phyloP scores from a whole-genome alignment of 2,888 invertebrate species.

The Tinea pellionella region DNA sequence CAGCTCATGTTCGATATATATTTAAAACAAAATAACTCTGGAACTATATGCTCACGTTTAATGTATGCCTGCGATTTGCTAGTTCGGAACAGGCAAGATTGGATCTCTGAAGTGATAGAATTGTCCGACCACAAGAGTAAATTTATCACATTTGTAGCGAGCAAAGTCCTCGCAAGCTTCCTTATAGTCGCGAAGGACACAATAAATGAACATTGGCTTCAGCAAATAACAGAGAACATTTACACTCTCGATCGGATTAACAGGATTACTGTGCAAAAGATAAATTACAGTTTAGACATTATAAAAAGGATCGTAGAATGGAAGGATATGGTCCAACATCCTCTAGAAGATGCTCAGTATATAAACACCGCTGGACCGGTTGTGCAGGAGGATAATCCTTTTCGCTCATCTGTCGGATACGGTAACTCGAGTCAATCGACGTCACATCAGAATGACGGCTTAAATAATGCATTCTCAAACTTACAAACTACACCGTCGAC shows the following conservation, averaged over 20 bases:
- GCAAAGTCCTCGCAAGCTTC: constrained; percentile 84
- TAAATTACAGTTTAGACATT: constrained; percentile 86
- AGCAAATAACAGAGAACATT: constrained; percentile 79
- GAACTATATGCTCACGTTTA: constrained; percentile 83
- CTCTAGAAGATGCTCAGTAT: constrained; percentile 76
- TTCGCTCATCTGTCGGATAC: constrained; percentile 47
- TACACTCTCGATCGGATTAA: constrained; percentile 74
- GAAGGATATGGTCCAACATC: constrained; percentile 86
- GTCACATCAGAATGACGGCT: constrained; percentile 37
- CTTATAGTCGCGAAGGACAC: constrained; percentile 86
- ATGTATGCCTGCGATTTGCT: constrained; percentile 84
- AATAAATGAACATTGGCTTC: constrained; percentile 83
- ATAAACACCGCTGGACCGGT: constrained; percentile 41
- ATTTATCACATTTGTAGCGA: constrained; percentile 83
- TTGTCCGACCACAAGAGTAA: constrained; percentile 82
- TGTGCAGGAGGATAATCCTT: constrained; percentile 58
- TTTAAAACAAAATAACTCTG: constrained; percentile 84
- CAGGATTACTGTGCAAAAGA: constrained; percentile 76
- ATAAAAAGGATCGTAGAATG: constrained; percentile 90
- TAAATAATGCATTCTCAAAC: constrained; percentile 59
- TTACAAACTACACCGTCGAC: constrained; percentile 55
- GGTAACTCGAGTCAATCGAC: constrained; percentile 33
- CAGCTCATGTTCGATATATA: constrained; percentile 87
- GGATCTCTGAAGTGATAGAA: constrained; percentile 86
- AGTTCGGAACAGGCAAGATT: constrained; percentile 83